Evolutionary conservation across 2,113 vertebrate species (phyloP), one percentile per base, ranked within the genome.

Genomic region (Marmota monax): DNA sequence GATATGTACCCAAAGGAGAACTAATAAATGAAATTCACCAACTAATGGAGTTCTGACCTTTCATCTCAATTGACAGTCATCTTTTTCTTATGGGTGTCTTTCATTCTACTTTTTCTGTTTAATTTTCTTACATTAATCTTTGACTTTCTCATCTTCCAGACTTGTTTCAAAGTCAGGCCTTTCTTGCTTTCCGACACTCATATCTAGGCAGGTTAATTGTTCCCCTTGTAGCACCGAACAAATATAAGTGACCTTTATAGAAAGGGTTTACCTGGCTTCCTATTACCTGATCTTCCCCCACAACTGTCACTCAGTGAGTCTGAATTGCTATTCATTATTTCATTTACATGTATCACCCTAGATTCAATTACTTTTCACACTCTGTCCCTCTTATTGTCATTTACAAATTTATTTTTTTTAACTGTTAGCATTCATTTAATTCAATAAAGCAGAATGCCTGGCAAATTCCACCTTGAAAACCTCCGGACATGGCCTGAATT

Each of bases 401-500:
- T 83, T 48, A 76, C 42, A 88, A 58, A 73, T 65, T 70, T 73
- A 29, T n/a, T 74, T 84, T 93, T 84, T 93, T 45, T 51, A 73
- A 13, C 51, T 95, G 56, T 65, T 73, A 34, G 32, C 51, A 29
- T 77, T 89, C 72, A 39, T 23, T 89, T 83, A 92, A 92, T 73
- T 79, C 39, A 48, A 32, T 80, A 85, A 85, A 37, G 34, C 22
- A 77, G 67, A 69, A 76, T 53, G 39, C 70, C 34, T 63, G 63
- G 51, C 79, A 89, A 85, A 89, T 84, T 45, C 48, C 65, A 84
- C 83, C 76, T 84, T 37, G 45, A 84, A 79, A 92, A 79, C 63
- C 70, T 39, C 65, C 78, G 27, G 27, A 73, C 65, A 69, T 34
- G 37, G 42, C 37, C 77, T 89, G 25, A 84, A 78, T 85, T 84